These are phyloP conservation scores for Elysia crispata DNA, from an alignment of 2,888 invertebrate genomes.

Conservation along the genomic window DNA sequence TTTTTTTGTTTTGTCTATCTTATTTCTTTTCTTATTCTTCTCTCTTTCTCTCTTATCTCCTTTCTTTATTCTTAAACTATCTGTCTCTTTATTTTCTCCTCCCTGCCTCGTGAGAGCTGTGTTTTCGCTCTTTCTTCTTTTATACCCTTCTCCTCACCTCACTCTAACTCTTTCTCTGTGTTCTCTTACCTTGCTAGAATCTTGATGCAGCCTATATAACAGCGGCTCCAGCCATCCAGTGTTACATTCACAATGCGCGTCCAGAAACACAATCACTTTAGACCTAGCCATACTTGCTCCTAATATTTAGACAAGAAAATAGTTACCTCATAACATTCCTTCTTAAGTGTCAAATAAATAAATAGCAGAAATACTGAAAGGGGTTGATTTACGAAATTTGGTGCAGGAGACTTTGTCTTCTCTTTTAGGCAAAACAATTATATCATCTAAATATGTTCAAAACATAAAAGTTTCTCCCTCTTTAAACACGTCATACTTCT, in stretches of 20 bases:
- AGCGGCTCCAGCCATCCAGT: slow-evolving; percentile 62
- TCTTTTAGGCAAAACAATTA: too few relatives aligned
- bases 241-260: slow-evolving; percentile 98
- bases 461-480: too few relatives aligned
- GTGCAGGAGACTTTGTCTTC: too few relatives aligned
- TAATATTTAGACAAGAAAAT: slow-evolving; percentile 6
- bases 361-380: too few relatives aligned
- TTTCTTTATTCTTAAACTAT: background rate
- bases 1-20: background rate
- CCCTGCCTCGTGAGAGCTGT: too few relatives aligned
- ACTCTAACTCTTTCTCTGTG: background rate
- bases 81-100: background rate
- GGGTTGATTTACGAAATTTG: too few relatives aligned
- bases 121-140: background rate
- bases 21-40: background rate
- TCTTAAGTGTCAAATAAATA: too few relatives aligned
- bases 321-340: too few relatives aligned
- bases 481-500: too few relatives aligned
- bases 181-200: slow-evolving; percentile 50
- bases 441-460: too few relatives aligned
- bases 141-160: background rate
- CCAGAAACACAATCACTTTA: slow-evolving; percentile 94
- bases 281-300: slow-evolving; percentile 88
- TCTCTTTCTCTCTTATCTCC: background rate
- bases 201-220: slow-evolving; percentile 46